Evolutionary conservation across 2,888 invertebrate species (phyloP).

Genomic region (Phyllotreta cruciferae): DNA sequence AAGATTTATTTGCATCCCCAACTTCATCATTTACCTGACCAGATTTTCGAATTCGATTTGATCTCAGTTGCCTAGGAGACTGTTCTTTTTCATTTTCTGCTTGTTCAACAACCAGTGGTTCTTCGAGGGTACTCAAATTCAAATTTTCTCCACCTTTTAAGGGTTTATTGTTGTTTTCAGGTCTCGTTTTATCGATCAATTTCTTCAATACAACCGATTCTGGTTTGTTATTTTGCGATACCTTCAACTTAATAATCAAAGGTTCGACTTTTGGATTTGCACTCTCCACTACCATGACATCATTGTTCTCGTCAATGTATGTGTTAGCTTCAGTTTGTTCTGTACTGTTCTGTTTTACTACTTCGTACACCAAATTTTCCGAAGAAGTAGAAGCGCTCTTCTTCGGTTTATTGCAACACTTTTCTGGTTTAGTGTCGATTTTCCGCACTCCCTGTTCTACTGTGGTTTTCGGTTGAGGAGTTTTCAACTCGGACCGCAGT

Average conservation of each 20-base stretch:
- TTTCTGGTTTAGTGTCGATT: constrained; percentile 13
- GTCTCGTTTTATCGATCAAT: constrained; percentile 1
- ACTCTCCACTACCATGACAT: constrained; percentile 27
- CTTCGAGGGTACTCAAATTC: background rate
- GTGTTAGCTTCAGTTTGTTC: constrained; percentile 2
- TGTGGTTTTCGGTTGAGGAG: constrained; percentile 24
- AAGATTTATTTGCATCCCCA: too few species aligned
- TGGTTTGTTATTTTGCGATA: constrained; percentile 20
- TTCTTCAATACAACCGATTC: background rate
- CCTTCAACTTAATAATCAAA: constrained; percentile 29
- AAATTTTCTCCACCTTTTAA: too few species aligned
- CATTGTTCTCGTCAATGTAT: constrained; percentile 1
- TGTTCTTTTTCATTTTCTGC: background rate
- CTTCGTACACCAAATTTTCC: constrained; percentile 34
- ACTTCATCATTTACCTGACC: background rate
- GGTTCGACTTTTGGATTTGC: constrained; percentile 33
- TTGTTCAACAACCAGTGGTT: background rate
- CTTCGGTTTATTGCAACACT: constrained; percentile 8
- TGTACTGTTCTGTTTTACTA: constrained; percentile 18
- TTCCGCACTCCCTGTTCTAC: background rate
- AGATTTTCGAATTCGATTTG: constrained; percentile 1
- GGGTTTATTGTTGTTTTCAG: constrained; percentile 15
- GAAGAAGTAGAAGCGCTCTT: constrained; percentile 1
- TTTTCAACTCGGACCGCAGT: constrained; percentile 33
- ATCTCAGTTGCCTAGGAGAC: constrained; percentile 12